Conservation (phyloP, 1,140 invertebrate species). For the Calycopis cecrops region DNA sequence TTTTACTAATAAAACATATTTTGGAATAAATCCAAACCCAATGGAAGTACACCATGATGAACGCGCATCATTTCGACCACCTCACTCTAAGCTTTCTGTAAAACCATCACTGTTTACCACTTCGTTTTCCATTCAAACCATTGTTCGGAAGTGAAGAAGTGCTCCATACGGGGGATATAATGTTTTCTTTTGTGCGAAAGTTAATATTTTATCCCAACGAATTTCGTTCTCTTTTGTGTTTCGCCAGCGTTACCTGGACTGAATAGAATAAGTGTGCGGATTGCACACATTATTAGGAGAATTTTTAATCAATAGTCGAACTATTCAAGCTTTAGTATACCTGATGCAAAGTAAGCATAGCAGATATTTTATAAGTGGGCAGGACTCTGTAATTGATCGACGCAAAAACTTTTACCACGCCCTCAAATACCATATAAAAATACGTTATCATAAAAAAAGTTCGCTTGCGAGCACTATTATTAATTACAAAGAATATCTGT, state of each 20-base stretch:
- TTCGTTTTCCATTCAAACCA: conserved; percentile 67
- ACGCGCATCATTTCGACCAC: conserved; percentile 31
- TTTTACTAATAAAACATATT: too few species aligned
- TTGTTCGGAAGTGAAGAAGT: conserved; percentile 72
- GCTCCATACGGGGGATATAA: conserved; percentile 67
- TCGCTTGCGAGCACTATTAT: too few species aligned
- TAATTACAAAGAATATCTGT: too few species aligned
- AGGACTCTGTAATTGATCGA: conserved; percentile 62
- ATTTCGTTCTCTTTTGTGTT: conserved; percentile 57
- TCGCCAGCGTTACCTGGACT: conserved; percentile 60
- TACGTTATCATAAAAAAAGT: too few species aligned
- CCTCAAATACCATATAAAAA: conserved; percentile 24
- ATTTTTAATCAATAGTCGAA: conserved; percentile 48
- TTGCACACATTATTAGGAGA: conserved; percentile 47
- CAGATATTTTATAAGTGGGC: conserved; percentile 52
- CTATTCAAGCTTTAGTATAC: conserved; percentile 38
- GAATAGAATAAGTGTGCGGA: conserved; percentile 55
- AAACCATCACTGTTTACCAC: conserved; percentile 70
- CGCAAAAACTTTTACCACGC: conserved; percentile 36
- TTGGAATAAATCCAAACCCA: too few species aligned
- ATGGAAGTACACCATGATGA: not conserved
- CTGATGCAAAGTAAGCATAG: conserved; percentile 43
- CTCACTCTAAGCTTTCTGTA: conserved; percentile 34
- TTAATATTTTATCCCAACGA: conserved; percentile 72
- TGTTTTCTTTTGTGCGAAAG: conserved; percentile 67